Conservation (phyloP, 2,888 invertebrate genomes). For the Gymnocheta viridis region DNA sequence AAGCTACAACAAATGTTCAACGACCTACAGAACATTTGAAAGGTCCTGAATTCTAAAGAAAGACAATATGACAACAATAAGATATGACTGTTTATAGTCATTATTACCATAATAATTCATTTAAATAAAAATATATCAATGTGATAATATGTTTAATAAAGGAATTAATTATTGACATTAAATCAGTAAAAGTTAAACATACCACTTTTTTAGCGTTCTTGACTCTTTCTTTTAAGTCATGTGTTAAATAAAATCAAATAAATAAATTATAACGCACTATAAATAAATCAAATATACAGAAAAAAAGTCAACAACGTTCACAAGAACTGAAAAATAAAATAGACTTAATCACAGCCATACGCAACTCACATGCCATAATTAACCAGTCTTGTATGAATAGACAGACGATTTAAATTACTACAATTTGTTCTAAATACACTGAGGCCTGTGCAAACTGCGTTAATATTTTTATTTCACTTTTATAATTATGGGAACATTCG, state of each 20-base stretch:
- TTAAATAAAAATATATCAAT: slow-evolving; percentile 11
- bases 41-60: too few species aligned
- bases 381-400: slow-evolving; percentile 58
- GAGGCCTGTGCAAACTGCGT: neutral
- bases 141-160: slow-evolving; percentile 37
- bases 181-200: slow-evolving; percentile 22
- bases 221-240: slow-evolving; percentile 51
- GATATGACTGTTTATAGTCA: neutral
- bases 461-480: neutral
- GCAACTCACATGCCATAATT: slow-evolving; percentile 51
- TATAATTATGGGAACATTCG: too few species aligned
- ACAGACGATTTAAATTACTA: slow-evolving; percentile 25
- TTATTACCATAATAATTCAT: neutral
- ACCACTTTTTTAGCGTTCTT: slow-evolving; percentile 5
- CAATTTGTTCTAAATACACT: slow-evolving; percentile 10
- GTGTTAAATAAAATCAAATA: slow-evolving; percentile 42
- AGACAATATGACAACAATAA: too few species aligned
- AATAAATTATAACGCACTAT: slow-evolving; percentile 1
- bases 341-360: neutral
- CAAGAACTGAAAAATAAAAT: neutral
- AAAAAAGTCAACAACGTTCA: slow-evolving; percentile 16
- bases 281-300: slow-evolving; percentile 12
- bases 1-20: too few species aligned
- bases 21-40: too few species aligned
- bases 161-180: slow-evolving; percentile 53